A percentile compares a stretch with the other conserved stretches of the same genome.
Conservation (phyloP, 2,113 vertebrate species). For the Larimichthys polyactis region DNA sequence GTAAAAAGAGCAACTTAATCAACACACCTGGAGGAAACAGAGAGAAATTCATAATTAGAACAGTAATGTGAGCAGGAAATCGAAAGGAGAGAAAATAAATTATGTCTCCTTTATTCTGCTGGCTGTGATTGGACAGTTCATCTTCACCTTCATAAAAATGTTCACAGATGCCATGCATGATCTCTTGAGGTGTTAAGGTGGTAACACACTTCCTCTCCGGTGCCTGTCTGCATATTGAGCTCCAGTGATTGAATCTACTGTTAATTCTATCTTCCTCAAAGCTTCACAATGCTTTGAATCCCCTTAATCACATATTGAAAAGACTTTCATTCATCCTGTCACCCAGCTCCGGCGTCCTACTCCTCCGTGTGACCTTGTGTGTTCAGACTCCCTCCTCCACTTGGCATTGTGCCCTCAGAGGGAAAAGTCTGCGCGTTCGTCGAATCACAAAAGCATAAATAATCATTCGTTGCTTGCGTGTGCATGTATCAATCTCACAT, state of each 20-base stretch:
- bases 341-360: slow-evolving; percentile 3
- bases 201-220: background rate
- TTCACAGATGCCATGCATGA: slow-evolving; percentile 11
- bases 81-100: slow-evolving; percentile 6
- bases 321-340: slow-evolving; percentile 44
- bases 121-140: slow-evolving; percentile 3
- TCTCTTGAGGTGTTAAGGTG: slow-evolving; percentile 11
- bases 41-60: slow-evolving; percentile 1
- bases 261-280: slow-evolving; percentile 28
- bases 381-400: slow-evolving; percentile 41
- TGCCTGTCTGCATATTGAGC: slow-evolving; percentile 21
- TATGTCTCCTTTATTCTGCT: background rate
- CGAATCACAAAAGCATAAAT: slow-evolving; percentile 6
- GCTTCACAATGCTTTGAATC: slow-evolving; percentile 46
- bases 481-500: slow-evolving; percentile 52
- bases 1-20: slow-evolving; percentile 36
- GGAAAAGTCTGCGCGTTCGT: slow-evolving; percentile 14
- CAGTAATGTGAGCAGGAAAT: background rate
- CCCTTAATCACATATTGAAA: slow-evolving; percentile 50
- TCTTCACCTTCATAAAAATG: slow-evolving; percentile 27
- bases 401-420: slow-evolving; percentile 16
- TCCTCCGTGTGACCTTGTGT: slow-evolving; percentile 50
- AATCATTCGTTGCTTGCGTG: slow-evolving; percentile 18
- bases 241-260: slow-evolving; percentile 36
- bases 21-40: slow-evolving; percentile 15